Evolutionary conservation across 2,113 vertebrate species (phyloP), one percentile per base, ranked within the genome.

Genomic region (Anguilla japonica): DNA sequence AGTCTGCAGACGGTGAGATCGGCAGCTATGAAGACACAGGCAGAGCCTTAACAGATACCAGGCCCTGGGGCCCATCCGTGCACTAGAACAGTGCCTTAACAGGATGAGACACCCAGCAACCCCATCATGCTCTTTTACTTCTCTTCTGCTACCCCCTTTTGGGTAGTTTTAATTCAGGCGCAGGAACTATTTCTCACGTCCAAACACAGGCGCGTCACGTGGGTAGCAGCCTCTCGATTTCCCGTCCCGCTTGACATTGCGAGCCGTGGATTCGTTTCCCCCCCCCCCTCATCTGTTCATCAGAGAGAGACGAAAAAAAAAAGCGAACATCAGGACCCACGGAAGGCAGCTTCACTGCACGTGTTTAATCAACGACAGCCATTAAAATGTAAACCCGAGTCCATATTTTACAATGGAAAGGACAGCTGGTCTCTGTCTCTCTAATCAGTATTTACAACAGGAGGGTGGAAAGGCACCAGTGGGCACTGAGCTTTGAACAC

Each of bases 381-480:
- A 29, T 75, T 75, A 75, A 75, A 75, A 75, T 75, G n/a, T 34
- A 29, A 75, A 75, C 26, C 34, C n/a, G 34, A 75, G 71, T 34
- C n/a, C 71, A 75, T 75, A 75, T 75, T 75, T 75, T 75, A 75
- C 71, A 75, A 75, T 75, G 71, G 22, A 75, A 75, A 34, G 71
- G 5, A 75, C 71, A 75, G 71, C 71, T 75, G 71, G 71, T 75
- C 71, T 75, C 71, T 75, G 71, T 75, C 71, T 34, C n/a, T n/a
- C 29, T 75, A 75, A 75, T n/a, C 71, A 29, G 11, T 75, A 34
- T 75, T 75, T 75, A 75, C 71, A 75, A 75, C 71, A 75, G 9
- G 71, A 34, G n/a, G n/a, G 26, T 75, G 71, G 71, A 34, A 14
- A 67, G 22, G 60, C 60, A 34, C 3, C 71, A 34, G 71, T 29